Evolutionary conservation across 2,888 invertebrate species (phyloP).

Genomic region (Scaptomyza polygonia): DNA sequence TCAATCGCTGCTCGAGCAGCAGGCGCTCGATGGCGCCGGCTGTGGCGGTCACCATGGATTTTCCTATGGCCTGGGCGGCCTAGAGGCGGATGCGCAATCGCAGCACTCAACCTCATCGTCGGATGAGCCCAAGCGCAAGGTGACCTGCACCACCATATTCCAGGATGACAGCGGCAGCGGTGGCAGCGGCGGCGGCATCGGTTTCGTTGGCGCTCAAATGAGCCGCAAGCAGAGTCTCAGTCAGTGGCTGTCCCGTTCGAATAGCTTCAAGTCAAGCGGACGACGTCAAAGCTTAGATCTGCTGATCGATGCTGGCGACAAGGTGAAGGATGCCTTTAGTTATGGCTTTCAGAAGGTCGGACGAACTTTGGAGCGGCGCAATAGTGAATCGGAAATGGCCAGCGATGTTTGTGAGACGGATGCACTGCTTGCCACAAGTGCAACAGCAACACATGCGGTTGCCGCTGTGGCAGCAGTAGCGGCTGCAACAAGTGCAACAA

Average conservation of each 20-base stretch:
- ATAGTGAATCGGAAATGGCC: conserved; percentile 88
- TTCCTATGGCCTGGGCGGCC: conserved; percentile 50
- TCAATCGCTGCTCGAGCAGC: conserved; percentile 83
- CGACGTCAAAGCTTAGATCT: conserved; percentile 91
- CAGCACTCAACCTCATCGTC: conserved; percentile 82
- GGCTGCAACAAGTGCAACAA: conserved; percentile 4
- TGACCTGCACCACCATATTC: conserved; percentile 84
- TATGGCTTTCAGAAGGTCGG: conserved; percentile 91
- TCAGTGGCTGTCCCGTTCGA: conserved; percentile 83
- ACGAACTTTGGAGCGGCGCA: conserved; percentile 89
- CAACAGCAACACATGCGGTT: conserved; percentile 12
- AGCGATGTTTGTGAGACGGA: conserved; percentile 72
- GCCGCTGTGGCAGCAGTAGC: conserved; percentile 15
- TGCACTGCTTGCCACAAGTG: conserved; percentile 41
- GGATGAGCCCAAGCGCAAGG: conserved; percentile 83
- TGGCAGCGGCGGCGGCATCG: conserved; percentile 44
- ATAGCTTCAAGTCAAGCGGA: conserved; percentile 81
- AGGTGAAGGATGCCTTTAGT: conserved; percentile 91
- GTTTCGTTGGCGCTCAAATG: conserved; percentile 75
- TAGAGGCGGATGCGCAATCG: conserved; percentile 77
- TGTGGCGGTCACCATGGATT: conserved; percentile 32
- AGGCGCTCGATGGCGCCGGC: conserved; percentile 54
- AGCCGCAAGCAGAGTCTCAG: conserved; percentile 81
- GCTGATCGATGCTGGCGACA: conserved; percentile 91
- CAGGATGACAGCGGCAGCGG: conserved; percentile 74